These are phyloP conservation scores for Premnoplex brunnescens DNA, from an alignment of 2,797 vertebrate genomes.

Conservation along the genomic window DNA sequence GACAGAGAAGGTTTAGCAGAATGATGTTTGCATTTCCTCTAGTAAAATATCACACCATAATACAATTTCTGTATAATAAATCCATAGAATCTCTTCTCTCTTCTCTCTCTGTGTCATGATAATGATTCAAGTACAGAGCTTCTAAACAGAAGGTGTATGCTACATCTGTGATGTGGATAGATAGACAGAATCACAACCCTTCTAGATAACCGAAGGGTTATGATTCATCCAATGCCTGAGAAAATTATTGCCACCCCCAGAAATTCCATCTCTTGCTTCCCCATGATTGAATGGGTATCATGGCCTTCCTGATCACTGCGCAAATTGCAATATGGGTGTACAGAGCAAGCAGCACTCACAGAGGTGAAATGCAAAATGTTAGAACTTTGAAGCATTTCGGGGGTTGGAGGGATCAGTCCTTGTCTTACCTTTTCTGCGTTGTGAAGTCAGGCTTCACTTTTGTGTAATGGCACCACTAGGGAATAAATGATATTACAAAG, in stretches of 20 bases:
- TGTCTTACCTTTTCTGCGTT: neutral
- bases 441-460: neutral
- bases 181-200: neutral
- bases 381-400: neutral
- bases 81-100: neutral
- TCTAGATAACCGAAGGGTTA: neutral
- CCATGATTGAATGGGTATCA: neutral
- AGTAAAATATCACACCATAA: neutral
- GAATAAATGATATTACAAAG: neutral
- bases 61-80: neutral
- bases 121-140: neutral
- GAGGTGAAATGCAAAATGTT: neutral
- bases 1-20: neutral
- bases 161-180: neutral
- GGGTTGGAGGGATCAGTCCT: neutral
- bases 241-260: neutral
- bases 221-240: neutral
- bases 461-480: fast-evolving
- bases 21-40: neutral
- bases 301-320: neutral
- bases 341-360: neutral
- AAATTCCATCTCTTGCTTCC: neutral
- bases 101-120: neutral
- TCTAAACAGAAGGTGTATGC: neutral
- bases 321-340: neutral